phyloP scores from a whole-genome alignment of 2,797 vertebrate species.

The Pangasius sanitwongsei region DNA sequence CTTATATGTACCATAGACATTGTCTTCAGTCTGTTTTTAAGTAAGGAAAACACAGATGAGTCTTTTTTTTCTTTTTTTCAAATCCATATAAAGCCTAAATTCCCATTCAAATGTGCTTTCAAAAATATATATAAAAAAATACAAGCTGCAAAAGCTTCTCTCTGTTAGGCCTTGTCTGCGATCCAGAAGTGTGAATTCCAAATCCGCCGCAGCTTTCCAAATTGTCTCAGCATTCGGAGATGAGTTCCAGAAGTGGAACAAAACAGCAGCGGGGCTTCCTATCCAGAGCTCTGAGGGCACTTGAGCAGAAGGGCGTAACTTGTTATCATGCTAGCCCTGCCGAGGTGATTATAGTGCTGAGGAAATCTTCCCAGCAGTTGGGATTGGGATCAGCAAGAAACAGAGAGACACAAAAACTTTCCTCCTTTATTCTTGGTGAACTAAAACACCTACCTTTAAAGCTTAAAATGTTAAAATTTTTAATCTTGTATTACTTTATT shows the following conservation, averaged over 20 bases:
- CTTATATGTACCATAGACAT: not conserved
- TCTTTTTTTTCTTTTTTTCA: not conserved
- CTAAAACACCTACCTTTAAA: not conserved
- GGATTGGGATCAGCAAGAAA: conserved; percentile 1
- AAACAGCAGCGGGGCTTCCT: conserved; percentile 40
- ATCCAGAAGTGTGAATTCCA: conserved; percentile 34
- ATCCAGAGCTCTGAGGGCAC: conserved; percentile 35
- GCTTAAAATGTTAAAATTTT: not conserved
- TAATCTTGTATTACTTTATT: not conserved
- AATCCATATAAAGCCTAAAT: conserved; percentile 20
- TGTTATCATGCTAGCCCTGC: conserved; percentile 22
- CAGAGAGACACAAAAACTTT: not conserved
- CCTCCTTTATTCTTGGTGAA: not conserved
- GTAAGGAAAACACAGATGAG: not conserved
- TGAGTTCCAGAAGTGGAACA: conserved; percentile 39
- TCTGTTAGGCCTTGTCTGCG: conserved; percentile 21
- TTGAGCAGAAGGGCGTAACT: conserved; percentile 37
- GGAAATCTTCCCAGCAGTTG: conserved; percentile 28
- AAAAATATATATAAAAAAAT: not conserved
- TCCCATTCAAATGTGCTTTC: conserved; percentile 34
- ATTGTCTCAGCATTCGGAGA: conserved; percentile 24
- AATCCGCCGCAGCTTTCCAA: conserved; percentile 25
- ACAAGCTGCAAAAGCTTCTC: conserved; percentile 30
- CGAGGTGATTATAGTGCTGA: conserved; percentile 35
- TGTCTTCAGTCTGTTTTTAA: not conserved